Conservation (phyloP, 2,888 invertebrate species). For the Stenchaetothrips biformis region DNA sequence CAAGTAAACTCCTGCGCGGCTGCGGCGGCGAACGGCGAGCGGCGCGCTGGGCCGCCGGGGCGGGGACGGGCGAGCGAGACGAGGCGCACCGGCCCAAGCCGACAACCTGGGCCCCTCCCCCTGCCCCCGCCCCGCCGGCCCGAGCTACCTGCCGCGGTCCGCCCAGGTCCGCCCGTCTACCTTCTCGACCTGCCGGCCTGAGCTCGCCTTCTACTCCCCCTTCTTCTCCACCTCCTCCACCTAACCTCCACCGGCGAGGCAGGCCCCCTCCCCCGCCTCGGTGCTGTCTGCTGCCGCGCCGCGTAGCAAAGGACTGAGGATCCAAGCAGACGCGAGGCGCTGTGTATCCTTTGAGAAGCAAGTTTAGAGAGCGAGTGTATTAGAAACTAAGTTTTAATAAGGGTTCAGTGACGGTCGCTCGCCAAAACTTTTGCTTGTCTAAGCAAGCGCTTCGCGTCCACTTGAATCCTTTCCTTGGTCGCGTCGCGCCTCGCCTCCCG, state of each 20-base stretch:
- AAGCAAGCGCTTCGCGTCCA: too few species aligned
- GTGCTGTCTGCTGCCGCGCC: too few species aligned
- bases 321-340: too few species aligned
- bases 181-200: constrained; percentile 7
- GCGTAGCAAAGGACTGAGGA: too few species aligned
- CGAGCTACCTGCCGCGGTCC: neutral
- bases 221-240: neutral
- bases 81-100: constrained; percentile 19
- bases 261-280: neutral
- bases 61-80: neutral
- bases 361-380: too few species aligned
- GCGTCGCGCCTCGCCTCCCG: too few species aligned
- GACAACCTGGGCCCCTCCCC: constrained; percentile 15
- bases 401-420: too few species aligned
- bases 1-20: too few species aligned
- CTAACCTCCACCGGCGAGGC: neutral
- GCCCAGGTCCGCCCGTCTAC: neutral
- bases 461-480: too few species aligned
- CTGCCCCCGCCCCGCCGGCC: neutral
- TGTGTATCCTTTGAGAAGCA: too few species aligned
- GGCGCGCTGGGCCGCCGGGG: neutral
- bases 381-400: too few species aligned
- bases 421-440: too few species aligned
- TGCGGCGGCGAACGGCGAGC: neutral
- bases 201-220: neutral